Evolutionary conservation across 2,888 invertebrate genomes (phyloP), one percentile per base, ranked within the genome.

Genomic region (Aricia artaxerxes): DNA sequence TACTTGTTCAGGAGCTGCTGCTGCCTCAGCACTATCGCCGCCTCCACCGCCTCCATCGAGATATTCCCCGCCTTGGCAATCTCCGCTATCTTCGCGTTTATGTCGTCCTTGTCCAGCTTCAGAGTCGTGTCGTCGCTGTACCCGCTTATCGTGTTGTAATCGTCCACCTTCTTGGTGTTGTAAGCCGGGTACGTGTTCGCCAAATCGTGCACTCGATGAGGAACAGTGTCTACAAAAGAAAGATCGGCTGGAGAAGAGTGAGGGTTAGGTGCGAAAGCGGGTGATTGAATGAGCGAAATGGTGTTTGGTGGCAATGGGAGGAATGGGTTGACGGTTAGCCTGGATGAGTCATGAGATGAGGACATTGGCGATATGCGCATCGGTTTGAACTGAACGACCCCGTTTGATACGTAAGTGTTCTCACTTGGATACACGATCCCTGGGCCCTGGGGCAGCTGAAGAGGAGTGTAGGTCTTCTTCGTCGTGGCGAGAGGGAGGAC

Each of bases 41-140:
- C 96, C 85, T 97, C 97, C 3, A 97, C 95, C 7, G 97, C 96
- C 80, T 97, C 97, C 86, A 97, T 96, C 0, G 97, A 97, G 38
- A 97, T 96, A 86, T 98, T 98, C 24, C 97, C 97, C 5, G 97
- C 97, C 80, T 96, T 95, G 0, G 97, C 95, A 80, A 95, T 94
- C 84, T 95, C 94, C 4, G 91, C 91, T 82, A 95, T 95, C 86
- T 94, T 95, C 4, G 90, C 85, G 84, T 92, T 92, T 13, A 95
- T 92, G 80, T 94, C 94, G 81, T 94, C 93, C 77, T 93, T 93
- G 78, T 89, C 92, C 80, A 93, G 87, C 73, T 92, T 92, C 31
- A 94, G 82, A 0, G 88, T 84, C 1, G 91, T 91, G 75, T 94
- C 94, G 78, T 94, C 94, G 73, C 92, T 92, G 80, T 94, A 94